Evolutionary conservation across 2,797 vertebrate species (phyloP).

Genomic region (Anguilla obscura): DNA sequence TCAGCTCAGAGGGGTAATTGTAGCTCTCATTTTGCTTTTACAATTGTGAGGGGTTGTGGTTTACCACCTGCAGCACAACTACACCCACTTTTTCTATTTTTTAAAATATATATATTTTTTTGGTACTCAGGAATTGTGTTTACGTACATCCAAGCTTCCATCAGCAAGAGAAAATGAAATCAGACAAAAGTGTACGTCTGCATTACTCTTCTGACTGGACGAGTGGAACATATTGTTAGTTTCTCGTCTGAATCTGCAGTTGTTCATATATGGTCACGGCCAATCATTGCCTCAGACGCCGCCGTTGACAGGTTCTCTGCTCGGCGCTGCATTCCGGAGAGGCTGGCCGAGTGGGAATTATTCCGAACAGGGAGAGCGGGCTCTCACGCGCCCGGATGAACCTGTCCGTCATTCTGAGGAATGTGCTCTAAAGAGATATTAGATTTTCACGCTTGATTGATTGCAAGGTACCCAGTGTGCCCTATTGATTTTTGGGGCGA

Average conservation of each 20-base stretch:
- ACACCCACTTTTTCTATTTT: background rate
- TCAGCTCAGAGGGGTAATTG: background rate
- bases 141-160: background rate
- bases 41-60: background rate
- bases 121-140: background rate
- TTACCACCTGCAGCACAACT: background rate
- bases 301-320: background rate
- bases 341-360: background rate
- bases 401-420: conserved; percentile 81
- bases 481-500: conserved; percentile 63
- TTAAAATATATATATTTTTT: background rate
- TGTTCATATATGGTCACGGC: background rate
- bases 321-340: background rate
- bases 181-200: background rate
- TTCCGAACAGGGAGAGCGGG: conserved; percentile 22
- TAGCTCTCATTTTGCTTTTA: background rate
- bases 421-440: conserved; percentile 84
- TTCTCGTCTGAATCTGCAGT: conserved; percentile 2
- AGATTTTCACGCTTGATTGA: conserved; percentile 80
- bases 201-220: background rate
- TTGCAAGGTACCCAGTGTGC: conserved; percentile 72
- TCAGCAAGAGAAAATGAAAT: background rate
- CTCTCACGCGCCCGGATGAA: conserved; percentile 56
- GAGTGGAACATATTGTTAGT: background rate
- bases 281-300: conserved; percentile 2